Percentiles rank a stretch among this genome's conserved stretches.
These are phyloP conservation scores for Bedellia somnulentella DNA, from an alignment of 2,888 invertebrate species.

Conservation along the genomic window DNA sequence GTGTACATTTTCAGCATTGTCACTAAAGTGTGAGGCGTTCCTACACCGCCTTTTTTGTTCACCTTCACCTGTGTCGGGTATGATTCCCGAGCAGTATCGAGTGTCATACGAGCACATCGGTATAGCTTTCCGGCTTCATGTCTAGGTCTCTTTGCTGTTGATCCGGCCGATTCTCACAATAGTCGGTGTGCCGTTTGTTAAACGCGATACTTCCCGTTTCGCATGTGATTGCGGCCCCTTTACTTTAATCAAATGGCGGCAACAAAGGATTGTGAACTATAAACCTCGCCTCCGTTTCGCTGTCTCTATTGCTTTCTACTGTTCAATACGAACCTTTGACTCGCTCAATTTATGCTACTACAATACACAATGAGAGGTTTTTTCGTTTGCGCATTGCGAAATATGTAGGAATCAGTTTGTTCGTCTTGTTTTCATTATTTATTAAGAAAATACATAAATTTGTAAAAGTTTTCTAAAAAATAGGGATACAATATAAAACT, in stretches of 20 bases:
- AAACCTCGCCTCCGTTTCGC: conserved; percentile 44
- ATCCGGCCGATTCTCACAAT: conserved; percentile 16
- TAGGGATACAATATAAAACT: too few relatives aligned
- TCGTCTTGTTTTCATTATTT: conserved; percentile 24
- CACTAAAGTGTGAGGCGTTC: too few relatives aligned
- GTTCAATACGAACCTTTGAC: too few relatives aligned
- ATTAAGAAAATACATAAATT: too few relatives aligned
- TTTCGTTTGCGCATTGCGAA: too few relatives aligned
- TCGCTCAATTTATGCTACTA: too few relatives aligned
- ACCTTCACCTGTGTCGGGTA: conserved; percentile 21
- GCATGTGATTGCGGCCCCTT: conserved; percentile 50
- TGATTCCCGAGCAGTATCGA: conserved; percentile 2
- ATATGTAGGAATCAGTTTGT: not conserved
- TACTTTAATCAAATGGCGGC: conserved; percentile 55
- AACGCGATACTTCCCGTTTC: conserved; percentile 57
- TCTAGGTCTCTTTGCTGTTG: not conserved
- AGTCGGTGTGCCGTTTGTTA: conserved; percentile 51
- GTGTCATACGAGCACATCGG: conserved; percentile 2
- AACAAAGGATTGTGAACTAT: conserved; percentile 60
- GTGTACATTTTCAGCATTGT: too few relatives aligned
- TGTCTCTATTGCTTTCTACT: conserved; percentile 35
- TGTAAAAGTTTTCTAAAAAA: too few relatives aligned
- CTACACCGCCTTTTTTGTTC: conserved; percentile 22
- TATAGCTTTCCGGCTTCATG: conserved; percentile 2
- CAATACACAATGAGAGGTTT: too few relatives aligned